Evolutionary conservation across 2,113 vertebrate genomes (phyloP), one percentile per base, ranked within the genome.

Genomic region (Indicator indicator): DNA sequence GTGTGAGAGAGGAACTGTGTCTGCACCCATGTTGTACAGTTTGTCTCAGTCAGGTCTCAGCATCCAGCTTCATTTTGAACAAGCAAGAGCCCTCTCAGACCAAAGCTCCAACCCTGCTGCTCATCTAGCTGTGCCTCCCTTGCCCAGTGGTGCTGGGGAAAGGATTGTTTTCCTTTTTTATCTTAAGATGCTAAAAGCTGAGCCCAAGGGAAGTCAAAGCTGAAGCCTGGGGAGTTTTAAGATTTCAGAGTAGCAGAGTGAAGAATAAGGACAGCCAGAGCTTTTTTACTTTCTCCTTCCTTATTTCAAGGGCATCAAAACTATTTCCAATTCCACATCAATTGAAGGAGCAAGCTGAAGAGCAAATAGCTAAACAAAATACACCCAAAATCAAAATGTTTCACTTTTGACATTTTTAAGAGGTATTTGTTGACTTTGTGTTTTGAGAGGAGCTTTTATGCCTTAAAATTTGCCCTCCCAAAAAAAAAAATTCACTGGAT

Each of bases 171-270:
- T 62, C 83, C 36, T n/a, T 4, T 16, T 74, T 68, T 74, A 67
- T 38, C 52, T 48, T 69, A 40, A 80, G 10, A 56, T 77, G 69
- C 26, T 79, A 71, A 86, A 73, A 86, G 40, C 68, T 88, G 42
- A 80, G 55, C 68, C 60, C 80, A 93, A 50, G 38, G 33, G 59
- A 96, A 81, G n/a, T 56, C 72, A 92, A 68, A 88, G 36, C 38
- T 87, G 19, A 48, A 71, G 70, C 54, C 38, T 13, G 17, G 38
- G 48, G 58, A 93, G 67, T 67, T 38, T 73, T 40, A 58, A 83
- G 64, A 81, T 86, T 68, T 90, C 80, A 86, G 50, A 88, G 16
- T 77, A 56, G 15, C 20, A 15, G 23, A 91, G 20, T 12, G 56
- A 96, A 55, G 17, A 68, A 27, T n/a, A 84, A 71, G 28, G 71